These are phyloP conservation scores for Cryptops parisi DNA, from an alignment of 2,888 invertebrate species.

Conservation along the genomic window DNA sequence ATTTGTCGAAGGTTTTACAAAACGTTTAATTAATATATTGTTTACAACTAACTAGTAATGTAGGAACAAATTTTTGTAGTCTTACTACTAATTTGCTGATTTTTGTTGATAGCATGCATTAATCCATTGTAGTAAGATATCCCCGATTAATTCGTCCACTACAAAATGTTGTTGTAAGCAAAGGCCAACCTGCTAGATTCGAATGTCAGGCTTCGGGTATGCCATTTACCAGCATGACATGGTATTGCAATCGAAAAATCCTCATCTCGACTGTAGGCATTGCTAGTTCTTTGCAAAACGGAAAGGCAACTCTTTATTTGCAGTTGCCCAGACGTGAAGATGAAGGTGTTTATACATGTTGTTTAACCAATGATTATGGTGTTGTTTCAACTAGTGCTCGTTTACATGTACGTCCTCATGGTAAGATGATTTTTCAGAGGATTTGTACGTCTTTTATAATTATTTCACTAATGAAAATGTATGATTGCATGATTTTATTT, in stretches of 20 bases:
- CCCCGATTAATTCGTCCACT: conserved; percentile 21
- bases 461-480: too few species aligned
- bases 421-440: not conserved
- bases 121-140: too few species aligned
- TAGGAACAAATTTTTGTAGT: too few species aligned
- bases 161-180: conserved; percentile 11
- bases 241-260: conserved; percentile 39
- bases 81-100: too few species aligned
- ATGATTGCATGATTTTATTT: too few species aligned
- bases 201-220: conserved; percentile 36
- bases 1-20: not conserved
- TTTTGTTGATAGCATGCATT: too few species aligned
- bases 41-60: too few species aligned
- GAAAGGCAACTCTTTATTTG: not conserved
- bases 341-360: not conserved
- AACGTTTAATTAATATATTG: not conserved
- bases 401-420: not conserved
- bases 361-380: not conserved
- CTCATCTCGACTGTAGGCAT: not conserved
- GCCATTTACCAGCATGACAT: conserved; percentile 48
- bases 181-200: conserved; percentile 24
- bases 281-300: not conserved
- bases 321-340: not conserved
- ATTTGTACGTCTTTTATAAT: too few species aligned
- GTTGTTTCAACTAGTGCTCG: not conserved